Evolutionary conservation across 2,888 invertebrate species (phyloP), one percentile per base, ranked within the genome.

Genomic region (Heliconius sara): DNA sequence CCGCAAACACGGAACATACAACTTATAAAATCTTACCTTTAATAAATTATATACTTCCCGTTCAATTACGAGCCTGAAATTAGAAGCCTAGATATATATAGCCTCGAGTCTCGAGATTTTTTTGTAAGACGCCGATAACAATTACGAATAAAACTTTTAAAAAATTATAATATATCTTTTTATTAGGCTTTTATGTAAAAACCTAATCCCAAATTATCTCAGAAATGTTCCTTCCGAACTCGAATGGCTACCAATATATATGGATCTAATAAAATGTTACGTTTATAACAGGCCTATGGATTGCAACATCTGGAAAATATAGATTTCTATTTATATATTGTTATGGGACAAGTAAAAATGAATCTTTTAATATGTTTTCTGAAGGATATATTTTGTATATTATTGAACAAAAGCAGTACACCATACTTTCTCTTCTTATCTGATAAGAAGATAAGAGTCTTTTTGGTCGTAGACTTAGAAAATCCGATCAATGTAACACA

Each of bases 391-490:
- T 52, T 60, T 43, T 63, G 9, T 60, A 47, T 63, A 39, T 22
- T n/a, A 47, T 39, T 22, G 19, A 63, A 77, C 16, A 71, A 63
- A n/a, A 71, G 63, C 47, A n/a, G 34, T 1, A 39, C 63, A 63
- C 34, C 60, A n/a, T 63, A 63, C 22, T 30, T 39, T 34, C 39
- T 39, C n/a, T 19, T 39, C 27, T 60, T 65, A 71, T 77, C 70
- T 27, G 7, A 13, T 25, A n/a, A n/a, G n/a, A 43, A 63, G 63
- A 77, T 68, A 52, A 71, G 43, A 43, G 27, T 77, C 39, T 71
- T 77, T 70, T 70, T 39, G n/a, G n/a, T 63, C 19, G 60, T 63
- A 72, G 57, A 52, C 72, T 30, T 39, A 10, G 72, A 52, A 77
- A 63, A 71, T 77, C 63, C 70, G 60, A 77, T 70, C 27, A 43